Evolutionary conservation across 2,113 vertebrate genomes (phyloP).

Genomic region (Pedionomus torquatus): DNA sequence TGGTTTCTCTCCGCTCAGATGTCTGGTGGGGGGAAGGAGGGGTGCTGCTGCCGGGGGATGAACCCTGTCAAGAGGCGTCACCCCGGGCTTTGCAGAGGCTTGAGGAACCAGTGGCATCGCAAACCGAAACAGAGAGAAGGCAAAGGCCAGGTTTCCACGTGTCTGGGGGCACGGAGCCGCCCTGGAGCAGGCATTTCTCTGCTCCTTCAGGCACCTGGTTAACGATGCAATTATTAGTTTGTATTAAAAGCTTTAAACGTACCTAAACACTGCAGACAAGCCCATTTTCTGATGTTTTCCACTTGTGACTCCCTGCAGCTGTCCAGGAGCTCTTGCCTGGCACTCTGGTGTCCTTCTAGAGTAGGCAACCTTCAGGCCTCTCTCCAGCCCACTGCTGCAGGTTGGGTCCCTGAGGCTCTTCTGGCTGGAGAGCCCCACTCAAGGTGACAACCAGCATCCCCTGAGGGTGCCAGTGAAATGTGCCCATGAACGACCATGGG

Average conservation of each 20-base stretch:
- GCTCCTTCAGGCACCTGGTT: background rate
- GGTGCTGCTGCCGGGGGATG: background rate
- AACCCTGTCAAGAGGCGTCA: rapidly evolving
- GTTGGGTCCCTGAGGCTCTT: background rate
- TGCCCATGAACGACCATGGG: rapidly evolving
- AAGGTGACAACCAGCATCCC: background rate
- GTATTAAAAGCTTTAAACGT: background rate
- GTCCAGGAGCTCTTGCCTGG: background rate
- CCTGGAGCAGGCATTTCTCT: background rate
- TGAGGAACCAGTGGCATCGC: rapidly evolving
- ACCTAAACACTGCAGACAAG: background rate
- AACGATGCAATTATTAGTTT: rapidly evolving
- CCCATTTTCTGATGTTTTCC: background rate
- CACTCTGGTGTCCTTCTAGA: background rate
- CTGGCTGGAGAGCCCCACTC: background rate
- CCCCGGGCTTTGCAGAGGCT: rapidly evolving
- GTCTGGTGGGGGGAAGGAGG: rapidly evolving
- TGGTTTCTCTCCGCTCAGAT: background rate
- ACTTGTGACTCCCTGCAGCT: background rate
- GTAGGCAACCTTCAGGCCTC: background rate
- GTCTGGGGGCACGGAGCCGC: rapidly evolving
- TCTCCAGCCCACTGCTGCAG: background rate
- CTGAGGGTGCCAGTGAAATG: rapidly evolving
- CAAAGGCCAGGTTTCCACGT: rapidly evolving
- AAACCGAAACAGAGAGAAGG: background rate